Base-by-base conservation (phyloP, 2,888 invertebrate species). In the Ferrisia virgata region DNA sequence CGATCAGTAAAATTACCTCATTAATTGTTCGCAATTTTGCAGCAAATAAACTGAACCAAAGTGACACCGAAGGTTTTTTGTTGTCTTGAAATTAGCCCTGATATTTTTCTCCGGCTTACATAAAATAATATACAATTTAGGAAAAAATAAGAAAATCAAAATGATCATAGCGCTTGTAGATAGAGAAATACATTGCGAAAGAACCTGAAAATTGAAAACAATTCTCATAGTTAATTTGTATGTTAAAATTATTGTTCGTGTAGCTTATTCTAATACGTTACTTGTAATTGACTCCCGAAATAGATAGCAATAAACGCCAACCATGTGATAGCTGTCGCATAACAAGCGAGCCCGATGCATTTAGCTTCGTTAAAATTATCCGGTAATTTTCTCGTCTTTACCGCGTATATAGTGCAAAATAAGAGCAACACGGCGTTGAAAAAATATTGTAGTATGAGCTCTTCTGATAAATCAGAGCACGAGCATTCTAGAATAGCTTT, bases 321-420 rank as follows among this genome's bases (percentile, higher is more conserved):
- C 94, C 94, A 94, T 85, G 93, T 93, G 72, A 94, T 92, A 88
- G 93, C 92, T 0, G 93, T 94, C 0, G 93, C 93, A 89, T 93
- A 95, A 92, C 94, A 94, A 31, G 94, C 93, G 87, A 95, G 95
- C 1, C 94, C 94, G 86, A 94, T 93, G 87, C 92, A 92, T 87
- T 92, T 91, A 0, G 92, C 92, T 88, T 94, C 95, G 90, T 95
- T 95, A 88, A 94, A 94, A 89, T 95, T 95, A 88, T 94, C 94
- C 0, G 95, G 95, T 25, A 95, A 91, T 87, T 94, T 94, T 58
- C 95, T 89, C 0, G 93, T 93, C 88, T 93, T 93, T 78, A 94
- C 89, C n/a, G 95, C 95, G 88, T 94, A 94, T 43, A 93, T 89
- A 2, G 94, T 95, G 88, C 94, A 95, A 86, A 94, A 89, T 4